Evolutionary conservation across 23 tunicate species (phyloP).

Genomic region (Trididemnum nubilum): DNA sequence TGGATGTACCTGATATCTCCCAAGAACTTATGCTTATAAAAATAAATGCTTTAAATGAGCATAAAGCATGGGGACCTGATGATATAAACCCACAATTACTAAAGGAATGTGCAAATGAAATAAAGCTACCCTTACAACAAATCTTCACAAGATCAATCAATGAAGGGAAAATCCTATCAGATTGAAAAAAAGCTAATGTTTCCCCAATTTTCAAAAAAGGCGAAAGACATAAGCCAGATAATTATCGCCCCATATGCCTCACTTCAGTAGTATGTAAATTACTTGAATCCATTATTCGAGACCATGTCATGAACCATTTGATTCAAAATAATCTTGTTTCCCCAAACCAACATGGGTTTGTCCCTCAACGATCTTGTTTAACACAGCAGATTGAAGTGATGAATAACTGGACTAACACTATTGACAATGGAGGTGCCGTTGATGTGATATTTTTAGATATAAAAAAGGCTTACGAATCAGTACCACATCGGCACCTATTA

Average conservation of each 20-base stretch:
- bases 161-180: background rate
- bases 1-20: background rate
- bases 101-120: background rate
- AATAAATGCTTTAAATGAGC: background rate
- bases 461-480: background rate
- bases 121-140: background rate
- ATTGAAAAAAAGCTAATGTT: conserved; percentile 4
- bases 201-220: conserved; percentile 11
- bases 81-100: background rate
- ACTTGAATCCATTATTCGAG: background rate
- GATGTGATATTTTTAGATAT: conserved; percentile 8
- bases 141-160: background rate
- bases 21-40: background rate
- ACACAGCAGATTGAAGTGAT: background rate
- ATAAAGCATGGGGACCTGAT: conserved; percentile 18
- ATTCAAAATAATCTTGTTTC: background rate
- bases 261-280: conserved; percentile 3
- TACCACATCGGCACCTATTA: background rate
- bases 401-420: background rate
- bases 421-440: background rate
- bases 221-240: background rate
- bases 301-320: background rate
- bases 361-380: background rate
- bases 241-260: background rate
- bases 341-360: background rate